Base-by-base conservation (phyloP, 1,140 invertebrate species). In the Platorchestia sp. region DNA sequence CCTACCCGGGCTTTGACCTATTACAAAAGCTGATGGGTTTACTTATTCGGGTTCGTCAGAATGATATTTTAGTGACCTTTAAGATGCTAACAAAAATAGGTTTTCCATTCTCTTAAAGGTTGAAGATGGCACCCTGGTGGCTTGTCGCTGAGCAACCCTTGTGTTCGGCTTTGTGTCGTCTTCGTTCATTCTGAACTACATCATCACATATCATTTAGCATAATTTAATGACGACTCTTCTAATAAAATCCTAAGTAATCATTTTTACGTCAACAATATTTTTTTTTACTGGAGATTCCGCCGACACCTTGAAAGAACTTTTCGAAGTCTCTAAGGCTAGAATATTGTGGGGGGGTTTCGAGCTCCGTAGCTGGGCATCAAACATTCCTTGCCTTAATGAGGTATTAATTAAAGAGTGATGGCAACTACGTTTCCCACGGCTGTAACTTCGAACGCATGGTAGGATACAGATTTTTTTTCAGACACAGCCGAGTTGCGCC, bases 211-310 rank as follows among this genome's bases (percentile, higher is more conserved):
- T 16, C n/a, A 95, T 95, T 6, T 95, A 7, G 40, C 7, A 7
- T 14, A 95, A 95, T 95, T n/a, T 95, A 7, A 7, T 95, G n/a
- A 95, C 27, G 10, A 41, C 40, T 36, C 40, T 22, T 95, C 7
- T 40, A 41, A 40, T 47, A 6, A 44, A 10, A 44, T 95, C n/a
- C 40, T 95, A 41, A 36, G 27, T 40, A 95, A 95, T 6, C 7
- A 51, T 40, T 41, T 95, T 5, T 10, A 95, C 42, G 93, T 95
- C 27, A 40, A 95, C 93, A 95, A 10, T 95, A 36, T 95, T 95
- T 36, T 47, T 95, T 36, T 36, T 95, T n/a, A 95, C 93, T 41
- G 93, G 10, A 7, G n/a, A 41, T 43, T 6, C 5, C n/a, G 45
- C 36, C 27, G n/a, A 10, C 3, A 10, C 27, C n/a, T 95, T 95